These are phyloP conservation scores for Drosophila pectinifera DNA, from an alignment of 1,140 invertebrate genomes.

Conservation along the genomic window DNA sequence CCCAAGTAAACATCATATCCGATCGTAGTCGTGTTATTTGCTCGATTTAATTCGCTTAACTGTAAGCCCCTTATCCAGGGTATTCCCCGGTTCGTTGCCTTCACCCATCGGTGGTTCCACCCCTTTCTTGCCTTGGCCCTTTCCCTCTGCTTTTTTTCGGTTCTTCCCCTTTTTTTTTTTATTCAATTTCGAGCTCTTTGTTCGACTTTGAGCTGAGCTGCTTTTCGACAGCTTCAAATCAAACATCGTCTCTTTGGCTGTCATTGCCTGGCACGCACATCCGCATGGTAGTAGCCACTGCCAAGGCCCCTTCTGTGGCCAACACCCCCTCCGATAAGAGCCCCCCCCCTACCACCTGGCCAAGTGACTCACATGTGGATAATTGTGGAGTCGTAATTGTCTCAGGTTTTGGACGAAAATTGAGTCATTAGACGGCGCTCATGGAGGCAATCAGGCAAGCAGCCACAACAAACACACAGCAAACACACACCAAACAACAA, in stretches of 20 bases:
- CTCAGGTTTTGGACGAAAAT: conserved; percentile 65
- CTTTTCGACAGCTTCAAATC: conserved; percentile 75
- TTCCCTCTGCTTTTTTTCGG: not conserved
- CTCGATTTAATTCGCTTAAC: conserved; percentile 23
- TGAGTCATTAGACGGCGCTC: conserved; percentile 71
- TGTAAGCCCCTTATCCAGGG: conserved; percentile 19
- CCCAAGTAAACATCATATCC: not conserved
- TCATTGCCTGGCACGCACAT: conserved; percentile 69
- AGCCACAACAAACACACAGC: conserved; percentile 20
- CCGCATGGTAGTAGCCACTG: not conserved
- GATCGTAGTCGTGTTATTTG: not conserved
- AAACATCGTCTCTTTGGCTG: conserved; percentile 64
- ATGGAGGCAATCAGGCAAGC: conserved; percentile 54
- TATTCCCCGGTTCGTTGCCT: conserved; percentile 20
- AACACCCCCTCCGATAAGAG: not conserved
- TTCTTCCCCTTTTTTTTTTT: conserved; percentile 5
- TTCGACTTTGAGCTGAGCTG: conserved; percentile 36
- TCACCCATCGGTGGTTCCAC: not conserved
- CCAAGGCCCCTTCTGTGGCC: not conserved
- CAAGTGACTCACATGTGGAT: conserved; percentile 59
- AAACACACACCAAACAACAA: conserved; percentile 16
- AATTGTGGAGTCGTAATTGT: conserved; percentile 72
- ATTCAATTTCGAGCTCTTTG: conserved; percentile 15
- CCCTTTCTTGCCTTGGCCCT: not conserved
- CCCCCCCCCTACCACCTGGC: not conserved